Base-by-base conservation (phyloP, 2,888 invertebrate genomes). In the Penaeus monodon region DNA sequence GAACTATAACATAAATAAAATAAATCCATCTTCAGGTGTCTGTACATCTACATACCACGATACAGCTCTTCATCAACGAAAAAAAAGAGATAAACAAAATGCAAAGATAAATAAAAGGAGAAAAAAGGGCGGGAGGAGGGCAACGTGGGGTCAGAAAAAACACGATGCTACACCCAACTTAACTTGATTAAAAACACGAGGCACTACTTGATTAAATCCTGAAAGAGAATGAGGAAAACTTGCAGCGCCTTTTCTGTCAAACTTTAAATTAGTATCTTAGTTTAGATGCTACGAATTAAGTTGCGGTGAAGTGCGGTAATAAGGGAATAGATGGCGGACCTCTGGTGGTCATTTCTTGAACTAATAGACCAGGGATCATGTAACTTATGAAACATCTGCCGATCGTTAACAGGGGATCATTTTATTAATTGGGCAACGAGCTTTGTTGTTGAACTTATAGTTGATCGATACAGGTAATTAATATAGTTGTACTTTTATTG, bases 211-310 rank as follows among this genome's bases (percentile, higher is more conserved):
- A 84, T 84, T 84, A 84, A 84, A 84, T 64, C 83, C 65, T 57
- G 65, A 76, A 84, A 84, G 73, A 77, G 74, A 64, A 76, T 76
- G 83, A 63, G 64, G 77, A 84, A 84, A 84, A 84, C 65, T 73
- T 70, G 76, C 44, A 65, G 76, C 65, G 65, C 77, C 76, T 84
- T 84, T 84, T 84, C 27, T 65, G n/a, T 65, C 65, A 63, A 84
- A 84, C 83, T 84, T 84, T 84, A 84, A 74, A 84, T 84, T 84
- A 84, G 83, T 84, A 65, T 73, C 76, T 84, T 77, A 77, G 83
- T 77, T 76, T 64, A 65, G 76, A 64, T 68, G 57, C 76, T 66
- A 77, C 76, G 77, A 65, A 84, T 84, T 84, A 84, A 84, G 83
- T 29, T 74, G 10, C 38, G 33, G 17, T 24, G 20, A 33, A 38